Percentiles rank a stretch among this genome's conserved stretches.
Evolutionary conservation across 2,113 vertebrate species (phyloP).

Genomic region (Hippocampus mohnikei): DNA sequence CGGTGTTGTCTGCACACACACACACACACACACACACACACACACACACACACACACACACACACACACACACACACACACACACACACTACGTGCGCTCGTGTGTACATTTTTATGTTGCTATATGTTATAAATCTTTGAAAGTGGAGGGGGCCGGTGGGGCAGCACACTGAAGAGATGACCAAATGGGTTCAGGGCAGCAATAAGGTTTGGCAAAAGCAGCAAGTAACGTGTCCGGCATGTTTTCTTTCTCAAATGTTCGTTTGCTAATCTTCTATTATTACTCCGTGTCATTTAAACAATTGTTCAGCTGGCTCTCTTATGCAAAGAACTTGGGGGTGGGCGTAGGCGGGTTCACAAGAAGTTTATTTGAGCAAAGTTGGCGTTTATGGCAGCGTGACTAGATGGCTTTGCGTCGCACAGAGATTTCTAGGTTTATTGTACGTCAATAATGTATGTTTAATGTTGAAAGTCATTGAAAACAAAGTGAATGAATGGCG

Average conservation of each 20-base stretch:
- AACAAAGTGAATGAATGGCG: constrained; percentile 3
- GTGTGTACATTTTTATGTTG: constrained; percentile 72
- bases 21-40: constrained; percentile 42
- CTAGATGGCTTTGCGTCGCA: constrained; percentile 12
- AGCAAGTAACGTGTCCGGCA: constrained; percentile 21
- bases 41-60: constrained; percentile 29
- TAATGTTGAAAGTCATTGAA: constrained; percentile 2
- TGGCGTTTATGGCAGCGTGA: constrained; percentile 22
- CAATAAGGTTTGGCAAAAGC: constrained; percentile 21
- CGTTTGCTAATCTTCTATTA: neutral
- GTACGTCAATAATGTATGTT: constrained; percentile 9
- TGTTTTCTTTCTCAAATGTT: constrained; percentile 11
- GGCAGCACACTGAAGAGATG: constrained; percentile 37
- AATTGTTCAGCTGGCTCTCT: neutral
- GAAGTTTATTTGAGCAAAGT: constrained; percentile 26
- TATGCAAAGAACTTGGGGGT: neutral
- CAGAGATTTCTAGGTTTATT: constrained; percentile 20
- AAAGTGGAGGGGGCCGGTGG: constrained; percentile 47
- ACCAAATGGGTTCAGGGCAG: constrained; percentile 40
- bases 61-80: constrained; percentile 46
- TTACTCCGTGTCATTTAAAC: neutral
- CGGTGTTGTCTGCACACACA: constrained; percentile 19
- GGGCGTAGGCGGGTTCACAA: constrained; percentile 1
- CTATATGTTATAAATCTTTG: constrained; percentile 72
- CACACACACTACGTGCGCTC: constrained; percentile 31